A percentile compares a stretch with the other conserved stretches of the same genome.
phyloP scores from a whole-genome alignment of 2,113 vertebrate species.

The Dolichotis patagonum region DNA sequence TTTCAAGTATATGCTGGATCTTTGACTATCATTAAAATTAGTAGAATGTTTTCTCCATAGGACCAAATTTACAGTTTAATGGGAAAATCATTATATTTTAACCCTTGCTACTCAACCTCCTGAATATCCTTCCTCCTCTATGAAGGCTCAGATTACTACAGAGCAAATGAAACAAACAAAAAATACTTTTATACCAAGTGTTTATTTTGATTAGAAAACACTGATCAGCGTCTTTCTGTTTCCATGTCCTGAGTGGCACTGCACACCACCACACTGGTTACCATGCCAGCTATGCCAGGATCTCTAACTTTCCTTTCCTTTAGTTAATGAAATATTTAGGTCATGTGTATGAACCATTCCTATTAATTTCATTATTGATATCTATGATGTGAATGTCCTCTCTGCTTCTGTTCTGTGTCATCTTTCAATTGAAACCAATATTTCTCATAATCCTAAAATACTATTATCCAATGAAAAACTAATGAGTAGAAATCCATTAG shows the following conservation, averaged over 20 bases:
- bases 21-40: not conserved
- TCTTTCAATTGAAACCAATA: constrained; percentile 16
- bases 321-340: not conserved
- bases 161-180: not conserved
- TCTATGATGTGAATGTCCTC: not conserved
- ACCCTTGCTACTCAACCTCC: not conserved
- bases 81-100: constrained; percentile 10
- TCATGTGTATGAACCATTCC: not conserved
- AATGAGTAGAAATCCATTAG: not conserved
- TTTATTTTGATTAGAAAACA: not conserved
- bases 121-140: not conserved
- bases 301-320: not conserved
- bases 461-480: not conserved
- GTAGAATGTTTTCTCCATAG: not conserved
- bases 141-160: not conserved
- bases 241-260: not conserved
- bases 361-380: constrained; percentile 19
- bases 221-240: not conserved
- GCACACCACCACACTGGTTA: not conserved
- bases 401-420: not conserved
- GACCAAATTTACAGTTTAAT: not conserved
- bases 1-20: not conserved
- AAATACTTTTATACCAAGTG: not conserved
- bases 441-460: not conserved
- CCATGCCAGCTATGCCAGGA: not conserved